Conservation (phyloP, 2,113 vertebrate species). For the Oxygymnocypris stewartii region DNA sequence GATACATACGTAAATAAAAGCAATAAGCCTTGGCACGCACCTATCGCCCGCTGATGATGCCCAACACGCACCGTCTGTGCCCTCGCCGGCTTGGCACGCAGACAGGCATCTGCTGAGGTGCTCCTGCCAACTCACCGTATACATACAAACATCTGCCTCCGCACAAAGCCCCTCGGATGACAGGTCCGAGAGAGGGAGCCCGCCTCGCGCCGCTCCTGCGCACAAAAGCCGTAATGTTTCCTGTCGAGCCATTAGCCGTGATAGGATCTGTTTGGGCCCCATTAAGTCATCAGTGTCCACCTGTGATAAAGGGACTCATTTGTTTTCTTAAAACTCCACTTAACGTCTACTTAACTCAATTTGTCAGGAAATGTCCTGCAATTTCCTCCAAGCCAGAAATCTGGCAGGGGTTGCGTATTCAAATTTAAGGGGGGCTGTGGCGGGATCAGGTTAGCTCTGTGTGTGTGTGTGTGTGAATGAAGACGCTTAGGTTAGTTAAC, state of each 20-base stretch:
- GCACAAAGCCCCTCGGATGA: conserved; percentile 88
- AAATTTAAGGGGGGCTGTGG: conserved; percentile 75
- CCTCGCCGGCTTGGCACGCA: conserved; percentile 94
- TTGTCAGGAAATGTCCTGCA: conserved; percentile 99
- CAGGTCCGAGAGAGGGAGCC: conserved; percentile 89
- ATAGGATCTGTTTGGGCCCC: conserved; percentile 96
- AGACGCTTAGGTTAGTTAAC: not conserved
- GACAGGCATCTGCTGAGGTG: conserved; percentile 97
- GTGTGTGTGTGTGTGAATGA: not conserved
- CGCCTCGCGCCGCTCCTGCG: conserved; percentile 62
- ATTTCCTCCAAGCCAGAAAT: conserved; percentile 98
- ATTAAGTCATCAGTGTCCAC: conserved; percentile 99
- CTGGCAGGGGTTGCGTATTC: conserved; percentile 88
- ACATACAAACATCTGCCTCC: conserved; percentile 99
- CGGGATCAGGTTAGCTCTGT: conserved; percentile 65
- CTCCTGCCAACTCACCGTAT: conserved; percentile 94
- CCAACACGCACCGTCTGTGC: conserved; percentile 91
- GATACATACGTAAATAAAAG: conserved; percentile 73
- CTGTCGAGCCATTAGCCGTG: conserved; percentile 98
- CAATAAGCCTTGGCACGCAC: conserved; percentile 81
- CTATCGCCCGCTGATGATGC: conserved; percentile 76
- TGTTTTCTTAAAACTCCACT: conserved; percentile 99
- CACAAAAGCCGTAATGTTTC: conserved; percentile 98
- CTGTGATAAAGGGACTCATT: conserved; percentile 99
- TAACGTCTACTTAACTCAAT: conserved; percentile 99